Percentiles rank a stretch among this genome's conserved stretches.
These are phyloP conservation scores for Phthorimaea operculella DNA, from an alignment of 1,140 invertebrate genomes.

Conservation along the genomic window DNA sequence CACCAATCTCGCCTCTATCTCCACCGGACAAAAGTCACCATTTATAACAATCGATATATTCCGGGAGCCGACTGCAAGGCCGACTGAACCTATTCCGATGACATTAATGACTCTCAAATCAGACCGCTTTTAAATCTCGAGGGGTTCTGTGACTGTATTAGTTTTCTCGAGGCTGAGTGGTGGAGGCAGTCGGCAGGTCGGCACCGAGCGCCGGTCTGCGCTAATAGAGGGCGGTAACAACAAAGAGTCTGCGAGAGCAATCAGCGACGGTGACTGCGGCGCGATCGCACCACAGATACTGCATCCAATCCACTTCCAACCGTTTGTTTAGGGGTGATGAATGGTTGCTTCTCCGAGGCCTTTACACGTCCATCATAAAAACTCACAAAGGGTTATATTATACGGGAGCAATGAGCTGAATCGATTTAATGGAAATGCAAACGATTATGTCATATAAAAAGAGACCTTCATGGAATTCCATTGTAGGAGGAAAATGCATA, in stretches of 20 bases:
- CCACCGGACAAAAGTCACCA: background rate
- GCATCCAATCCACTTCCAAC: slow-evolving; percentile 17
- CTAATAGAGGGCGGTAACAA: slow-evolving; percentile 37
- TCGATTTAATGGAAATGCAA: slow-evolving; percentile 1
- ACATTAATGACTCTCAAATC: slow-evolving; percentile 59
- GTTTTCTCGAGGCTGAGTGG: slow-evolving; percentile 24
- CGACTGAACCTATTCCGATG: slow-evolving; percentile 45
- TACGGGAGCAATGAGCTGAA: background rate
- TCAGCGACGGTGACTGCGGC: slow-evolving; percentile 31
- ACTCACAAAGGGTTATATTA: slow-evolving; percentile 1
- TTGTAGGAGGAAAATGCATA: slow-evolving; percentile 1
- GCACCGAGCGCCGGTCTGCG: slow-evolving; percentile 9
- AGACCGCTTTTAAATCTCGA: slow-evolving; percentile 33
- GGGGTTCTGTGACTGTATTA: slow-evolving; percentile 31
- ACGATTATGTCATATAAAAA: slow-evolving; percentile 1
- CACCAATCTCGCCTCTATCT: background rate
- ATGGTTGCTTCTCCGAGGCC: slow-evolving; percentile 11
- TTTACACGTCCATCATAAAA: background rate
- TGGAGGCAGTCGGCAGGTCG: slow-evolving; percentile 19
- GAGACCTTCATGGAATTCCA: background rate
- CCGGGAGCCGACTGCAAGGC: slow-evolving; percentile 56
- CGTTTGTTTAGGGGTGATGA: slow-evolving; percentile 24
- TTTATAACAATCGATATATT: slow-evolving; percentile 18
- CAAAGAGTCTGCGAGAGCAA: slow-evolving; percentile 32
- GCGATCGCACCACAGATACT: slow-evolving; percentile 15